Evolutionary conservation across 1,140 invertebrate species (phyloP), one percentile per base, ranked within the genome.

Genomic region (Euura saliciscinereae): DNA sequence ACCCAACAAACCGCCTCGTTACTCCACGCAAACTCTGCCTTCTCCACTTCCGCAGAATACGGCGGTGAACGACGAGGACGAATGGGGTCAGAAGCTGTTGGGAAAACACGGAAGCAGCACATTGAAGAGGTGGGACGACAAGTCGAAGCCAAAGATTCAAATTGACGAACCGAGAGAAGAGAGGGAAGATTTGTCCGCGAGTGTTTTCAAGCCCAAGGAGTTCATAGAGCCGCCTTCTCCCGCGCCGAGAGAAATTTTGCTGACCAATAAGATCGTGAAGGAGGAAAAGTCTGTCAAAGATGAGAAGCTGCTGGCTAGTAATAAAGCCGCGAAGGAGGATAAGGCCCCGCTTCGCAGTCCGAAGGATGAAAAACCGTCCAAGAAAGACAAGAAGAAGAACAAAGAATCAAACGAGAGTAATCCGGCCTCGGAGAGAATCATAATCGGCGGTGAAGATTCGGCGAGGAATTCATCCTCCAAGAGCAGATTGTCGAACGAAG

Each of bases 1-100:
- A 0, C 88, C 90, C n/a, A 86, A 77, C 74, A 90, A 89, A 75
- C 89, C 89, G 1, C 88, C 87, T 4, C 85, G 90, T 67, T 88
- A 86, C 68, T 28, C 28, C 28, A 28, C 28, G 28, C 28, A 28
- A 28, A 84, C 77, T 7, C 84, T 85, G 73, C 82, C 82, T 71
- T 81, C 85, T 2, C 82, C 86, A 46, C 85, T 85, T 75, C 82
- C 84, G 8, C 83, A 87, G 67, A 79, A 81, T 72, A 76, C 80
- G 44, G 79, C 83, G 73, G 84, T 77, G 69, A 74, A 73, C 71
- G 77, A 73, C 73, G 86, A 91, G 75, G 94, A 96, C 84, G 94
- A 96, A 80, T 96, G 94, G 94, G 94, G 94, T 67, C 90, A 92
- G 69, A 96, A 96, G 84, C 87, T 96, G 11, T 94, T 94, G 80